Base-by-base conservation (phyloP, 2,113 vertebrate species). In the Colaptes auratus region DNA sequence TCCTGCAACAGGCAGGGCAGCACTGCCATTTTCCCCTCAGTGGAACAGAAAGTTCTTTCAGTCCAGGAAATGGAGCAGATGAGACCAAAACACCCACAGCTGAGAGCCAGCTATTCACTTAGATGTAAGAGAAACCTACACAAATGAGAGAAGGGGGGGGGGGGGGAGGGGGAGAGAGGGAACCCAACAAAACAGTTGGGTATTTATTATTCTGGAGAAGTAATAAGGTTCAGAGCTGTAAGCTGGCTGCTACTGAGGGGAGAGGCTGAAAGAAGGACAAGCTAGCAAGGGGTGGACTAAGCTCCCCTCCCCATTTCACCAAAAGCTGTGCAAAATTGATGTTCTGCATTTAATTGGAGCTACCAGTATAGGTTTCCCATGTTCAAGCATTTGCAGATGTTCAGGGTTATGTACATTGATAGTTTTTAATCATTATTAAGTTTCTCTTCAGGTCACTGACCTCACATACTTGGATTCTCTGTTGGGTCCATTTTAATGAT, bases 1-100 rank as follows among this genome's bases (percentile, higher is more conserved):
- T 85, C 24, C 33, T 48, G n/a, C 52, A 85, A 56, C 36, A 82
- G 48, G 35, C 56, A 48, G 52, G 31, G 46, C 82, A 5, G 67
- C 89, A 82, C 65, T 84, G 27, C 14, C 11, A 13, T 86, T 77
- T 91, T 79, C 52, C 71, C 17, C 18, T 70, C n/a, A 50, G n/a
- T 33, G 36, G 14, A 96, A 96, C 84, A 92, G 82, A 77, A 84
- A 27, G 25, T 33, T 23, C 35, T 96, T 91, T 96, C 66, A 86
- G 80, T 83, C 63, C n/a, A 53, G 60, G 59, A 87, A 86, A 90
- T 0, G 1, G 53, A 94, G 67, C 53, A 76, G 33, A 78, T 58
- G 67, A 80, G 42, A 77, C 74, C 23, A 65, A 88, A 94, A 39
- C 25, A 55, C 64, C 24, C 84, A 21, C 55, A 86, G 39, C 56